Evolutionary conservation across 64 coral and sea anemone species (phyloP).

Genomic region (Exaiptasia diaphana): DNA sequence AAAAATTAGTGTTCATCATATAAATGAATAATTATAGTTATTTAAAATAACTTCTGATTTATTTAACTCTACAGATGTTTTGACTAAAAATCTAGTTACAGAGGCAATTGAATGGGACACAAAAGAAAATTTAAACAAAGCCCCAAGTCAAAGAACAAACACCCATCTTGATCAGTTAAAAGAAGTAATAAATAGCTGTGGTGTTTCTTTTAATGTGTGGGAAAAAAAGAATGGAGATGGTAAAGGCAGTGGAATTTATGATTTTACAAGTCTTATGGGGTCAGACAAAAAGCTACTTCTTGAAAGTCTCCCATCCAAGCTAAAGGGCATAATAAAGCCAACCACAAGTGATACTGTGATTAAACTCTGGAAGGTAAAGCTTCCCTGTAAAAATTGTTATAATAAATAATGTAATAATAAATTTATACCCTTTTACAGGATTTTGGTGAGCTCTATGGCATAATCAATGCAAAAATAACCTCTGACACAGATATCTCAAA

Average conservation of each 20-base stretch:
- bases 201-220: conserved; percentile 33
- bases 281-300: conserved; percentile 59
- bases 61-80: not conserved
- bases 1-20: not conserved
- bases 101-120: conserved; percentile 17
- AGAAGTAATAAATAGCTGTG: conserved; percentile 4
- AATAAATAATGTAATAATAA: not conserved
- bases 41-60: not conserved
- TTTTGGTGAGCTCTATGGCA: too few species aligned
- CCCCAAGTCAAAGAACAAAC: not conserved
- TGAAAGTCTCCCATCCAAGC: conserved; percentile 19
- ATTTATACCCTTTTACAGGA: too few species aligned
- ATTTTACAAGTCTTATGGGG: conserved; percentile 60
- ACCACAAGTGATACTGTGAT: conserved; percentile 19
- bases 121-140: conserved; percentile 23
- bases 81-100: not conserved
- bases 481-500: too few species aligned
- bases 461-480: too few species aligned
- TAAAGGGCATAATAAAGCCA: conserved; percentile 30
- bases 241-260: conserved; percentile 37
- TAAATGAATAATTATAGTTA: not conserved
- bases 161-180: not conserved
- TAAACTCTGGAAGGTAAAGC: conserved; percentile 41
- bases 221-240: conserved; percentile 64
- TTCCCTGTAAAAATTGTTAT: too few species aligned